phyloP scores from a whole-genome alignment of 2,113 vertebrate species.

The Chascanopsetta lugubris region DNA sequence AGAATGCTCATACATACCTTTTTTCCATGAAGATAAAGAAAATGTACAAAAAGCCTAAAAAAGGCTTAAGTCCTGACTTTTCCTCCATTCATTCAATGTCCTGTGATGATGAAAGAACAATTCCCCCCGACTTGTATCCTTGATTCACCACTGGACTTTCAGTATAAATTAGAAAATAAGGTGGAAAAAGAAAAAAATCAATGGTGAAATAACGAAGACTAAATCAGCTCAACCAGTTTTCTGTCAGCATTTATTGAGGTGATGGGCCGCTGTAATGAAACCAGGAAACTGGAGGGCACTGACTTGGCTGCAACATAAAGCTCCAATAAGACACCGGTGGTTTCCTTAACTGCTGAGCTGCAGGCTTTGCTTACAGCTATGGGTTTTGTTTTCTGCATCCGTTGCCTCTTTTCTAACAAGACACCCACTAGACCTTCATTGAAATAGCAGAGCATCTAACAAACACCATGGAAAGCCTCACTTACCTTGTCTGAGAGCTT shows the following conservation, averaged over 20 bases:
- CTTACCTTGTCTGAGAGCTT: background rate
- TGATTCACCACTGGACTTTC: background rate
- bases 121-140: background rate
- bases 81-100: background rate
- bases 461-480: background rate
- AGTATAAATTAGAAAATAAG: background rate
- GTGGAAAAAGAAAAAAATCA: background rate
- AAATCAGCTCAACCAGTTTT: slow-evolving; percentile 8
- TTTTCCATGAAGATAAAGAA: too few relatives aligned
- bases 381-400: background rate
- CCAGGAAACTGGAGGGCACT: background rate
- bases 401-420: background rate
- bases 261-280: slow-evolving; percentile 3
- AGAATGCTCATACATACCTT: too few relatives aligned
- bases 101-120: background rate
- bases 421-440: background rate
- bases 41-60: too few relatives aligned
- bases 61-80: too few relatives aligned
- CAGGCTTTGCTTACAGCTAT: background rate
- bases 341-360: background rate
- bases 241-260: slow-evolving; percentile 3
- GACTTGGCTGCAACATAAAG: background rate
- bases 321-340: background rate
- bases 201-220: slow-evolving; percentile 4
- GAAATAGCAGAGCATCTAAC: background rate